These are phyloP conservation scores for Pteronotus mesoamericanus DNA, from an alignment of 2,797 vertebrate genomes.

Conservation along the genomic window DNA sequence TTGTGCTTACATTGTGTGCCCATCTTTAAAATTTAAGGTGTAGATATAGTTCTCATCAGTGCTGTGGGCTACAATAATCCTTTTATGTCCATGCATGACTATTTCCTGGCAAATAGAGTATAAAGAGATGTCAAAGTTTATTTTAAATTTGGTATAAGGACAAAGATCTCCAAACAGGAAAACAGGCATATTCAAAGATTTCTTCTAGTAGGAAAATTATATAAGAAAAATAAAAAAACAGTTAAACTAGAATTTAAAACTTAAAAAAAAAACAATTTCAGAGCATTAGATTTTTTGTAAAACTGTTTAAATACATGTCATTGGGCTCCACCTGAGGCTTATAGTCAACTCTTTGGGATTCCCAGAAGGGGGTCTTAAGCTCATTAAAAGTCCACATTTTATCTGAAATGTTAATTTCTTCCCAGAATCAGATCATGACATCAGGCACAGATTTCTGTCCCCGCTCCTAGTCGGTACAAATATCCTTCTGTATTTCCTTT, in stretches of 20 bases:
- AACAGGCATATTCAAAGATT: not conserved
- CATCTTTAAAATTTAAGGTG: not conserved
- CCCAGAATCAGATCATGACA: not conserved
- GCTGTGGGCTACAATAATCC: not conserved
- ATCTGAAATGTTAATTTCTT: conserved; percentile 12
- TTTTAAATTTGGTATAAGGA: not conserved
- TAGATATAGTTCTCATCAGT: not conserved
- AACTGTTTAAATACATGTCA: not conserved
- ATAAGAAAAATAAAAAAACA: not conserved
- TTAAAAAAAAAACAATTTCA: not conserved
- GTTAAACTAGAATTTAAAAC: not conserved
- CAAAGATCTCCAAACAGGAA: not conserved
- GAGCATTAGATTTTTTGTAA: not conserved
- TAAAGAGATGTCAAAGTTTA: not conserved
- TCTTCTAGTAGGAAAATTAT: not conserved
- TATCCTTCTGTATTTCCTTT: not conserved
- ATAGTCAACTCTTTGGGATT: not conserved
- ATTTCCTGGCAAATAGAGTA: not conserved
- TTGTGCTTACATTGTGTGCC: not conserved
- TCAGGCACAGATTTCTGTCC: not conserved
- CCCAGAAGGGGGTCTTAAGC: not conserved
- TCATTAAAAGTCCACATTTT: conserved; percentile 28
- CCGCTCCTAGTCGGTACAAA: not conserved
- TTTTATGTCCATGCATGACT: not conserved
- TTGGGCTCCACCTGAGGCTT: not conserved